Percentiles rank a stretch among this genome's conserved stretches.
These are phyloP conservation scores for roundworm (Caenorhabditis elegans) DNA, from an alignment of 1,140 invertebrate species.

Conservation along the genomic window DNA sequence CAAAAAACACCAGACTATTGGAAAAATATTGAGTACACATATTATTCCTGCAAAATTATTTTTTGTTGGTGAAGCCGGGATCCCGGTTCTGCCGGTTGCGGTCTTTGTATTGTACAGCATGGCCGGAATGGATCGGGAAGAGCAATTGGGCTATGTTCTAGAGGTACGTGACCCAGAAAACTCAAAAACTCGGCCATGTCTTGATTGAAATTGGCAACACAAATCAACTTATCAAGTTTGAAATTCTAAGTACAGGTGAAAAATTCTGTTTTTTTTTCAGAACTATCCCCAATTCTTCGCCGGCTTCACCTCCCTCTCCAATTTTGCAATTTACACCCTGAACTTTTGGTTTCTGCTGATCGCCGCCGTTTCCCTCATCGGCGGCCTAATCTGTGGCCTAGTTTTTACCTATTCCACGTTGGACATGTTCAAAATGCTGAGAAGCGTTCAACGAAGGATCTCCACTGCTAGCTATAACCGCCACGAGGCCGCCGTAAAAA, in stretches of 20 bases:
- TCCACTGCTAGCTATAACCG: background rate
- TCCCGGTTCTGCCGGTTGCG: background rate
- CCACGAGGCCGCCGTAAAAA: background rate
- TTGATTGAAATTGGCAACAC: too few relatives aligned
- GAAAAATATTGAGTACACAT: background rate
- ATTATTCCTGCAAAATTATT: background rate
- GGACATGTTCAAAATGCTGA: background rate
- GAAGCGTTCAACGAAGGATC: background rate
- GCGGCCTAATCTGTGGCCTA: background rate
- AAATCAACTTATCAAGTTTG: too few relatives aligned
- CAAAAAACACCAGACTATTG: background rate
- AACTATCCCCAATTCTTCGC: background rate
- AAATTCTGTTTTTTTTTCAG: background rate
- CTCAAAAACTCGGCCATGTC: too few relatives aligned
- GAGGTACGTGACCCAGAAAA: background rate
- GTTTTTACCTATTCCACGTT: background rate
- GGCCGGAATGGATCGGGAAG: background rate
- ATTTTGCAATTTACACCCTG: background rate
- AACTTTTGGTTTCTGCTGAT: background rate
- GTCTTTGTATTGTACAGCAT: background rate
- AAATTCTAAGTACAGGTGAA: too few relatives aligned
- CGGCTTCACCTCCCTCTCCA: background rate
- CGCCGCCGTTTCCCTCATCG: background rate
- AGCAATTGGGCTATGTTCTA: background rate
- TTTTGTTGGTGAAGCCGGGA: background rate